phyloP scores from a whole-genome alignment of 2,888 invertebrate species.

The Xylota segnis region DNA sequence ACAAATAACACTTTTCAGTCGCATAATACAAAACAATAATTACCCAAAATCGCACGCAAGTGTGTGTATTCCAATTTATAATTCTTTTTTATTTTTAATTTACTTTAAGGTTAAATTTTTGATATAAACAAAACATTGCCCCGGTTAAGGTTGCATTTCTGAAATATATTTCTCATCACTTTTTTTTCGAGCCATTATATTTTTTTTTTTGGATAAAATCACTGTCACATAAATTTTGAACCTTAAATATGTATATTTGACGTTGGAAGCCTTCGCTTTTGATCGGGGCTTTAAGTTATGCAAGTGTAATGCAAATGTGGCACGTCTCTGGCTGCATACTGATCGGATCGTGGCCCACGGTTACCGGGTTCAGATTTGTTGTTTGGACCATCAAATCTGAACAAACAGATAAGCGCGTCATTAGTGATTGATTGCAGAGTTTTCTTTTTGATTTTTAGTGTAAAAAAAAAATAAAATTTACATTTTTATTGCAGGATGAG shows the following conservation, averaged over 20 bases:
- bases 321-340: conserved; percentile 60
- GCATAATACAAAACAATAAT: conserved; percentile 63
- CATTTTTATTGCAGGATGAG: conserved; percentile 37
- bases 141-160: conserved; percentile 11
- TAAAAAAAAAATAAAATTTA: conserved; percentile 37
- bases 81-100: neutral
- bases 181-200: conserved; percentile 39
- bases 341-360: conserved; percentile 51
- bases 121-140: neutral
- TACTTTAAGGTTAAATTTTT: conserved; percentile 2
- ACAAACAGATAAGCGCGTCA: conserved; percentile 7
- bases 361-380: conserved; percentile 48
- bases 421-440: conserved; percentile 59
- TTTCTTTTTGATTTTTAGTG: neutral
- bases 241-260: conserved; percentile 8
- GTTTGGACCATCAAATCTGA: neutral
- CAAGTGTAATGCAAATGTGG: conserved; percentile 59
- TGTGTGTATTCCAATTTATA: conserved; percentile 45
- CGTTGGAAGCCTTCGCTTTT: conserved; percentile 61
- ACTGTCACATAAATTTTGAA: conserved; percentile 55
- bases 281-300: conserved; percentile 67
- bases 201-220: conserved; percentile 30
- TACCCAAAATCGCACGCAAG: conserved; percentile 42
- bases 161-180: conserved; percentile 14
- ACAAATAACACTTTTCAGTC: neutral